Evolutionary conservation across 2,113 vertebrate genomes (phyloP), one percentile per base, ranked within the genome.

Genomic region (Zingel zingel): DNA sequence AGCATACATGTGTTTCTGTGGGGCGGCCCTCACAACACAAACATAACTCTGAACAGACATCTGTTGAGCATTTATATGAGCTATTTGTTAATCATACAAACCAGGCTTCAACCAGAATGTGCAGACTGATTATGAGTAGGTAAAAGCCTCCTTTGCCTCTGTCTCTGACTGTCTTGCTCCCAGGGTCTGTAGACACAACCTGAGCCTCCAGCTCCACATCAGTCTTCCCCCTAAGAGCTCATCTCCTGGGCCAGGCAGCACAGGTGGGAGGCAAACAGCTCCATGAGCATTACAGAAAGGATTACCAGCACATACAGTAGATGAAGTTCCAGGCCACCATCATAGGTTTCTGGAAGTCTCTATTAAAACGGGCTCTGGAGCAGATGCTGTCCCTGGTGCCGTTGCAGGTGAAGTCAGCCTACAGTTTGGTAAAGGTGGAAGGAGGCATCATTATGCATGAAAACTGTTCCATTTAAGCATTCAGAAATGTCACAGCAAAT

Each of bases 211-310:
- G 47, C 69, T 86, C 50, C 61, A 58, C 72, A 45, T 62, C 83
- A 39, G 75, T 86, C 21, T 30, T 57, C 58, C 57, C 57, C 39
- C 80, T 8, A 71, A 21, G 66, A 43, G 25, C 82, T 81, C 80
- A 71, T 81, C 77, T 93, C 91, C 71, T 64, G 80, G 16, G 86
- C 75, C 14, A 81, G 2, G 0, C 81, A 68, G 53, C 27, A 16
- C 56, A 93, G 48, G 45, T 92, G 80, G 27, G 81, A 90, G 79
- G 92, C n/a, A 74, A 96, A 93, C 59, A 91, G 70, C 70, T 94
- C 84, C 80, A 91, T 86, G 58, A 90, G 6, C 1, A 94, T 87
- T 54, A 95, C 83, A 1, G 83, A 50, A 18, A 87, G 65, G 21
- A 91, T 9, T 54, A 90, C 86, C 23, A 94, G 63, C 18, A 95